Percentiles rank a stretch among this genome's conserved stretches.
Evolutionary conservation across 2,888 invertebrate species (phyloP).

Genomic region (Rhagophthalmus giganteus): DNA sequence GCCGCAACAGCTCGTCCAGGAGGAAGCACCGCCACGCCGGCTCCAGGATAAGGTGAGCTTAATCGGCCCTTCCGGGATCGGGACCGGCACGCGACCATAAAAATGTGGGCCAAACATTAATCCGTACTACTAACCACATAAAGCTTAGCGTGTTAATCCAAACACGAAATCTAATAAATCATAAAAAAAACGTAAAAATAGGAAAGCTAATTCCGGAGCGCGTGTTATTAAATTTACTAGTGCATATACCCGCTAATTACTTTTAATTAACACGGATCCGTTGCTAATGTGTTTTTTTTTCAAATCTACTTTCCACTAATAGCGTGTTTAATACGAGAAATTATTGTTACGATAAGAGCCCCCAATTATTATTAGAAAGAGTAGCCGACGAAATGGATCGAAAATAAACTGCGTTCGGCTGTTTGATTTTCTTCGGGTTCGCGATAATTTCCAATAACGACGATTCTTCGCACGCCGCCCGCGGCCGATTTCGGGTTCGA

Average conservation of each 20-base stretch:
- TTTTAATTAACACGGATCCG: slow-evolving; percentile 25
- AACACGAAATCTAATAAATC: slow-evolving; percentile 2
- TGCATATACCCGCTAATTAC: slow-evolving; percentile 27
- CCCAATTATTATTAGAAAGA: too few species aligned
- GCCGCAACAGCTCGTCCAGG: slow-evolving; percentile 36
- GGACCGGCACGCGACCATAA: too few species aligned
- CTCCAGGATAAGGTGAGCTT: slow-evolving; percentile 38
- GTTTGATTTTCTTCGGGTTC: too few species aligned
- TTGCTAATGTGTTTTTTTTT: slow-evolving; percentile 13
- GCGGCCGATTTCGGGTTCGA: too few species aligned
- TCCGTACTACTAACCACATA: neutral
- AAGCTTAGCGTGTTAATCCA: neutral
- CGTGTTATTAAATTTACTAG: slow-evolving; percentile 24
- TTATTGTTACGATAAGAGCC: too few species aligned
- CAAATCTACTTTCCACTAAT: slow-evolving; percentile 18
- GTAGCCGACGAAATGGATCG: too few species aligned
- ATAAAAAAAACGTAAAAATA: slow-evolving; percentile 7
- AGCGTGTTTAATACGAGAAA: too few species aligned
- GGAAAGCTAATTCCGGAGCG: slow-evolving; percentile 23
- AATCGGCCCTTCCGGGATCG: too few species aligned
- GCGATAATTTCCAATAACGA: too few species aligned
- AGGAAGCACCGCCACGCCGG: slow-evolving; percentile 38
- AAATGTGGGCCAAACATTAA: slow-evolving; percentile 6
- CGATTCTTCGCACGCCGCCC: too few species aligned
- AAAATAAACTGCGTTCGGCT: too few species aligned